These are phyloP conservation scores for Agonum fuliginosum DNA, from an alignment of 2,888 invertebrate species.

Conservation along the genomic window DNA sequence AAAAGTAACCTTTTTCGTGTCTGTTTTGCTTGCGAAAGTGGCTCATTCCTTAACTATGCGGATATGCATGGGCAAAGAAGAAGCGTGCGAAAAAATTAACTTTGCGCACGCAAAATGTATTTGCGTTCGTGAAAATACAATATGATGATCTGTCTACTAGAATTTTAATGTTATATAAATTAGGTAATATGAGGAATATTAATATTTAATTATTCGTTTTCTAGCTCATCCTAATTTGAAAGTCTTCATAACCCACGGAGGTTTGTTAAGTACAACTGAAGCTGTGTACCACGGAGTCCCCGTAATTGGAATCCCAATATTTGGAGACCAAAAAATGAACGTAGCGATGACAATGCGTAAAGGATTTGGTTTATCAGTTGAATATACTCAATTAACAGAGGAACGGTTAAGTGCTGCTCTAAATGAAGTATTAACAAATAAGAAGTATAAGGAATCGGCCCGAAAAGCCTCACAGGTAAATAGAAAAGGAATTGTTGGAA, in stretches of 20 bases:
- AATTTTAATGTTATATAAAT: no score
- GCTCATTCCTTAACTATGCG: no score
- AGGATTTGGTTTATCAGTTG: slow-evolving; percentile 66
- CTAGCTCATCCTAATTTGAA: slow-evolving; percentile 75
- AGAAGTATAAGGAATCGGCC: slow-evolving; percentile 63
- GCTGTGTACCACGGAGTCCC: slow-evolving; percentile 74
- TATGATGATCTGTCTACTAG: no score
- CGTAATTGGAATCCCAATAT: slow-evolving; percentile 74
- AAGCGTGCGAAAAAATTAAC: no score
- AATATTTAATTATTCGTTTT: slow-evolving; percentile 9
- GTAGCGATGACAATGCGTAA: slow-evolving; percentile 70
- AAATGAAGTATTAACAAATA: slow-evolving; percentile 71
- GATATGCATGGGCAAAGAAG: no score
- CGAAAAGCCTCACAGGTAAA: neutral
- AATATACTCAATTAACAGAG: slow-evolving; percentile 73
- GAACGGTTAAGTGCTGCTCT: slow-evolving; percentile 69
- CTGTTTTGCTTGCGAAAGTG: no score
- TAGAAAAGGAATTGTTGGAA: no score
- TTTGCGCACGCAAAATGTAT: no score
- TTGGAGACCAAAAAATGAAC: slow-evolving; percentile 74
- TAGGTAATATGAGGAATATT: no score
- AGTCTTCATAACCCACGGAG: slow-evolving; percentile 78
- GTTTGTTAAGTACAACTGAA: slow-evolving; percentile 76
- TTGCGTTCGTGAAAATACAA: no score
- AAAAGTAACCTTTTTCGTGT: no score